Evolutionary conservation across 2,113 vertebrate genomes (phyloP), one percentile per base, ranked within the genome.

Genomic region (Pao palembangensis): DNA sequence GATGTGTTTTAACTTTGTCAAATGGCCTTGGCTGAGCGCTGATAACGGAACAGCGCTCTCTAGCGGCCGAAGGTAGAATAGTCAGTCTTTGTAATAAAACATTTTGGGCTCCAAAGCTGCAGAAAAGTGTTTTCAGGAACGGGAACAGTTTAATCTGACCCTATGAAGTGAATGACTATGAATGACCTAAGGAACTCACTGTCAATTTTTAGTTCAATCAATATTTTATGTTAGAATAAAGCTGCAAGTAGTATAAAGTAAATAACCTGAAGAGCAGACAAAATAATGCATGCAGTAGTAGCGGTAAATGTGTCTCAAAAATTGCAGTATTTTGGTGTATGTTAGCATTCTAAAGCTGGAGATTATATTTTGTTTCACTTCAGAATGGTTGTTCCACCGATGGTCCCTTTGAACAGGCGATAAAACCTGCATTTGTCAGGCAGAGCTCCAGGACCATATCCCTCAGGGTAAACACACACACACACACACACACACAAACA

Each of bases 381-480:
- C 64, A 91, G 90, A 76, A 73, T 57, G 77, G 28, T 23, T 67
- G 82, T n/a, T 46, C 83, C 3, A 47, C 72, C 54, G 47, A 57
- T 6, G 44, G 18, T 53, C 80, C 61, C 61, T 64, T 66, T 53
- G 75, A 85, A 67, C 69, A 75, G n/a, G 67, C 76, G 1, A 3
- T 64, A 44, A 92, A 89, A 85, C 92, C 88, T 46, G 90, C 91
- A 19, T 92, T 98, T 51, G 78, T 58, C 63, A 84, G 91, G 44
- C 88, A 89, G 82, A 95, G 90, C 79, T 87, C 93, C 61, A 92
- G 94, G 79, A 95, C 95, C 0, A 61, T 91, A 65, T 98, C 95
- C 34, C 96, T 96, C 71, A 90, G 93, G 93, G 96, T 98, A 89
- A 93, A 91, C 19, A 56, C 61, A 7, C 11, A 6, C 55, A 50